Conservation (phyloP, 2,888 invertebrate species). For the Kryphioiulus occultus region DNA sequence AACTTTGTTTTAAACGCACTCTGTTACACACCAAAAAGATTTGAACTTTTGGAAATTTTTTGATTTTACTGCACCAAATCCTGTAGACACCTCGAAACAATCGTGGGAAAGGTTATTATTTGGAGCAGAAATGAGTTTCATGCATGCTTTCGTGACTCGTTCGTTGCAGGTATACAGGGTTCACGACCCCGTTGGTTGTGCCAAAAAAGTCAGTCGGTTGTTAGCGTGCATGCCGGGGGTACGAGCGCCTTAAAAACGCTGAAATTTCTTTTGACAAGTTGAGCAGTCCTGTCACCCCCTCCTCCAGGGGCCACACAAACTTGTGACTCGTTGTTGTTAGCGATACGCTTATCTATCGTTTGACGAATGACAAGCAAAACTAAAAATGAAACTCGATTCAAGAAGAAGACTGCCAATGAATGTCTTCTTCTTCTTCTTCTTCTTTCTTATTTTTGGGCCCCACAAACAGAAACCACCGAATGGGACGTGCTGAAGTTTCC, state of each 20-base stretch:
- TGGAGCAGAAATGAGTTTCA: too few species aligned
- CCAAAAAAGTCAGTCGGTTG: too few species aligned
- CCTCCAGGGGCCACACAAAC: background rate
- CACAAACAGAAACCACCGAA: background rate
- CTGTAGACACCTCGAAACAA: too few species aligned
- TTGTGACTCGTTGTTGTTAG: background rate
- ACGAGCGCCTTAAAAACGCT: background rate
- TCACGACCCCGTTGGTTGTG: background rate
- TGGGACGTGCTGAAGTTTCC: constrained; percentile 5
- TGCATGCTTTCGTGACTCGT: too few species aligned
- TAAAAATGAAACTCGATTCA: background rate
- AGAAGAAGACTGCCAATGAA: background rate
- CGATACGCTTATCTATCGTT: background rate
- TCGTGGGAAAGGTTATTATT: too few species aligned
- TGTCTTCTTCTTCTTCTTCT: background rate
- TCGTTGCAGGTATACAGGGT: background rate
- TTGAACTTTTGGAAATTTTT: too few species aligned
- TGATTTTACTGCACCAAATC: too few species aligned
- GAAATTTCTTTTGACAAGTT: background rate
- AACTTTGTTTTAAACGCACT: too few species aligned
- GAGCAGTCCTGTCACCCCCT: background rate
- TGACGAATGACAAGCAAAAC: background rate
- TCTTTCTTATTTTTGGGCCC: background rate
- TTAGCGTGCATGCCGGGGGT: background rate
- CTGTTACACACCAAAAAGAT: too few species aligned